A percentile compares a stretch with the other conserved stretches of the same genome.
These are phyloP conservation scores for Capromys pilorides DNA, from an alignment of 2,797 vertebrate species.

Conservation along the genomic window DNA sequence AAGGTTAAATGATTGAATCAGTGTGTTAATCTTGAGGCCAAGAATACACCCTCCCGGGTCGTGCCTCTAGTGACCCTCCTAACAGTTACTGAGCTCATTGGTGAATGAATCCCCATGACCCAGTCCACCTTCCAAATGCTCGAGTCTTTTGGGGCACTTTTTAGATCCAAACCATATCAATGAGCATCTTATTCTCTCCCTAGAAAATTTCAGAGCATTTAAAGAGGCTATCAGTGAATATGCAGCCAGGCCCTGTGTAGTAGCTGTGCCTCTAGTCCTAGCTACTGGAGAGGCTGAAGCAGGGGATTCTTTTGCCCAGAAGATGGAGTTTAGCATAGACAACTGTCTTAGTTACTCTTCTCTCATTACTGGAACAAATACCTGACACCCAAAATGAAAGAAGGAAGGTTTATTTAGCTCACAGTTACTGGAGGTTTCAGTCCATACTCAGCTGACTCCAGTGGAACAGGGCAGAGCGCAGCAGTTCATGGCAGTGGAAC, in stretches of 20 bases:
- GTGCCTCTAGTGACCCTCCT: not conserved
- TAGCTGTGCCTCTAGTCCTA: not conserved
- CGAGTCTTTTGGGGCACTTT: not conserved
- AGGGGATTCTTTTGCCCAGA: not conserved
- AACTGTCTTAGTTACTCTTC: not conserved
- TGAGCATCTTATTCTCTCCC: conserved; percentile 15
- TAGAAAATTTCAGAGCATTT: not conserved
- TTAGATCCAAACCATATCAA: not conserved
- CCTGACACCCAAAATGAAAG: no score
- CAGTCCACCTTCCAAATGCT: not conserved
- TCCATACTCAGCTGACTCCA: no score
- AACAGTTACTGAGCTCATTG: not conserved
- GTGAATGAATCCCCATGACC: not conserved
- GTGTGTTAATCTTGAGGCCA: not conserved
- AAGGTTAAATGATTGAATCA: conserved; percentile 13
- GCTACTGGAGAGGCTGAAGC: not conserved
- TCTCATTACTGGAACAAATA: no score
- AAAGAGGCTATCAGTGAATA: not conserved
- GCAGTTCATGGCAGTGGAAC: no score
- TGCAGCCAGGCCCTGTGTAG: not conserved
- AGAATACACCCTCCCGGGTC: not conserved
- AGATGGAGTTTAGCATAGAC: not conserved
- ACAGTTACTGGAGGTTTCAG: no score
- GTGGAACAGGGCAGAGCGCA: no score
- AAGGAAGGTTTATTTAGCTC: no score